A percentile compares a stretch with the other conserved stretches of the same genome.
phyloP scores from a whole-genome alignment of 1,140 invertebrate genomes.

The Microplitis demolitor region DNA sequence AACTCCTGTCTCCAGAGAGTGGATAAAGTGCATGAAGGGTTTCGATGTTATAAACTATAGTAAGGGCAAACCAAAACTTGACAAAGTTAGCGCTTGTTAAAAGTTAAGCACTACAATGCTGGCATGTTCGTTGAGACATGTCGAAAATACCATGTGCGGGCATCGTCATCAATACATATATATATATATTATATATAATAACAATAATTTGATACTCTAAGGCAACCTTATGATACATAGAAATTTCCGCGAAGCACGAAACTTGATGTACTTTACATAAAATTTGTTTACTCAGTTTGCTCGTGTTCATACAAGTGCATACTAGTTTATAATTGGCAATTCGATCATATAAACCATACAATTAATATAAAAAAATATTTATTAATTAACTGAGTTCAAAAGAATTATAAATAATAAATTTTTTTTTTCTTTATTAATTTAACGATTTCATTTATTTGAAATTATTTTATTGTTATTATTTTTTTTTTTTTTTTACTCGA shows the following conservation, averaged over 20 bases:
- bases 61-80: not conserved
- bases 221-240: not conserved
- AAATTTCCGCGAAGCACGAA: not conserved
- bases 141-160: not conserved
- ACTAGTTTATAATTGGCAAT: slow-evolving; percentile 10
- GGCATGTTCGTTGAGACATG: not conserved
- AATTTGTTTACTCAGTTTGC: slow-evolving; percentile 1
- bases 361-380: too few species aligned
- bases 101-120: slow-evolving; percentile 34
- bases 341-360: not conserved
- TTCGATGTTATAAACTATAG: not conserved
- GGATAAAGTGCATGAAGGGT: not conserved
- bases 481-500: not conserved
- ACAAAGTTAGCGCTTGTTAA: slow-evolving; percentile 41
- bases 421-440: not conserved
- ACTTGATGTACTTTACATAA: slow-evolving; percentile 9
- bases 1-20: slow-evolving; percentile 3
- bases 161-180: not conserved
- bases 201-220: not conserved
- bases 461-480: not conserved
- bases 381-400: too few species aligned
- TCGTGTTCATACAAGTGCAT: not conserved
- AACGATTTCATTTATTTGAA: not conserved
- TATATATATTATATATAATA: not conserved
- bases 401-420: not conserved